Evolutionary conservation across 2,797 vertebrate genomes (phyloP).

Genomic region (Acestrorhynchus altus): DNA sequence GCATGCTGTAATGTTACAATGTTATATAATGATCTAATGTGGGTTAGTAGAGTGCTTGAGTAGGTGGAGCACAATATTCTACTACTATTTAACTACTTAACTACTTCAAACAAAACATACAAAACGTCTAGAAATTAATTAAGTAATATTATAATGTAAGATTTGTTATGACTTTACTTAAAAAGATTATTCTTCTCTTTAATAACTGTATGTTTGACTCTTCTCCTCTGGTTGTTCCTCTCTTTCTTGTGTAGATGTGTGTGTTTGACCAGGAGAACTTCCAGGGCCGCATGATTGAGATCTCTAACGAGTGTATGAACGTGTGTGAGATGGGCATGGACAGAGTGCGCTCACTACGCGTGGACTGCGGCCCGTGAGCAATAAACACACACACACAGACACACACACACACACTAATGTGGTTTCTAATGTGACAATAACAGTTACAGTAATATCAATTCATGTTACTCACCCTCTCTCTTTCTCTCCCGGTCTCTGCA

Average conservation of each 20-base stretch:
- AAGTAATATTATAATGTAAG: too few relatives aligned
- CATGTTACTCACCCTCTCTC: constrained; percentile 20
- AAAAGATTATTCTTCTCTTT: not conserved
- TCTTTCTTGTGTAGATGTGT: constrained; percentile 66
- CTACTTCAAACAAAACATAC: too few relatives aligned
- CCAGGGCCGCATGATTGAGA: constrained; percentile 80
- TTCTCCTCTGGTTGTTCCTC: not conserved
- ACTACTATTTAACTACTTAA: too few relatives aligned
- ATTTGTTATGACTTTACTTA: too few relatives aligned
- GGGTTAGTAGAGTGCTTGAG: too few relatives aligned
- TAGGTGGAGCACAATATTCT: too few relatives aligned
- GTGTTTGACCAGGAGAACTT: constrained; percentile 83
- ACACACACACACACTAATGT: not conserved
- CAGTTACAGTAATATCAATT: constrained; percentile 29
- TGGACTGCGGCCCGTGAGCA: constrained; percentile 80
- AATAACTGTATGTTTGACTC: not conserved
- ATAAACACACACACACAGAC: constrained; percentile 9
- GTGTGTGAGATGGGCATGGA: constrained; percentile 80
- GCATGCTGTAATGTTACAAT: too few relatives aligned
- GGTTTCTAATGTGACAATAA: constrained; percentile 29
- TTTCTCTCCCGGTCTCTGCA: constrained; percentile 30
- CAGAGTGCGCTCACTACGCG: constrained; percentile 76
- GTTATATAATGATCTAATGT: too few relatives aligned
- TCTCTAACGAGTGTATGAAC: constrained; percentile 76
- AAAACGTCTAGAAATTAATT: too few relatives aligned